Percentiles rank a stretch among this genome's conserved stretches.
phyloP scores from a whole-genome alignment of 2,113 vertebrate genomes.

The Prinia subflava region DNA sequence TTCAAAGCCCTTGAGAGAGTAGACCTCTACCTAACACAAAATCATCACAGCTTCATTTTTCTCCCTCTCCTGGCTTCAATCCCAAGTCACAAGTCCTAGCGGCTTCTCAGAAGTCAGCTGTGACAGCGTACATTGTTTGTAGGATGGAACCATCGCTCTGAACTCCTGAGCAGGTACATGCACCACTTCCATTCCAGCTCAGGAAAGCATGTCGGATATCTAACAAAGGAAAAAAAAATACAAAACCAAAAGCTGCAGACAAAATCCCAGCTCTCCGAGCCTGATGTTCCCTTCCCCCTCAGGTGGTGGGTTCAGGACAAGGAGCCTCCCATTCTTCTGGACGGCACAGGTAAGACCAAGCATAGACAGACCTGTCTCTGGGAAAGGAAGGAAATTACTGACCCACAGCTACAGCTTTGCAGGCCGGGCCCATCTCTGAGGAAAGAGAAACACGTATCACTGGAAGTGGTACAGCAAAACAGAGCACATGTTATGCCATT shows the following conservation, averaged over 20 bases:
- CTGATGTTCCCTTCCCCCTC: background rate
- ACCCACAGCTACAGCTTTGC: background rate
- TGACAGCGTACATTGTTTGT: fast-evolving
- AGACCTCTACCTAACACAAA: background rate
- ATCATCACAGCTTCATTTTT: background rate
- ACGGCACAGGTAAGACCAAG: background rate
- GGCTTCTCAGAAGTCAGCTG: background rate
- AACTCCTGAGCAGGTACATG: background rate
- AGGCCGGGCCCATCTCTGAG: background rate
- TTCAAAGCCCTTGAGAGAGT: background rate
- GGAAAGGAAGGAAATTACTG: background rate
- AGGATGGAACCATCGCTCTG: fast-evolving
- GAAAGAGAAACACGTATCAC: background rate
- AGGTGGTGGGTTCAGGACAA: background rate
- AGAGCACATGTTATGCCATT: background rate
- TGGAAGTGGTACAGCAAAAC: background rate
- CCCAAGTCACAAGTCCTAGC: background rate
- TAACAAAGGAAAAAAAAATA: background rate
- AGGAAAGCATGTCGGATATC: background rate
- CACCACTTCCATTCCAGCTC: background rate
- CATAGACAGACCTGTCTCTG: background rate
- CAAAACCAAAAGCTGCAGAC: background rate
- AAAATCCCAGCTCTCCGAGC: background rate
- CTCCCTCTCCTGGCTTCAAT: background rate
- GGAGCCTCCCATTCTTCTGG: background rate